These are phyloP conservation scores for Pseudochaenichthys georgianus DNA, from an alignment of 2,797 vertebrate species.

Conservation along the genomic window DNA sequence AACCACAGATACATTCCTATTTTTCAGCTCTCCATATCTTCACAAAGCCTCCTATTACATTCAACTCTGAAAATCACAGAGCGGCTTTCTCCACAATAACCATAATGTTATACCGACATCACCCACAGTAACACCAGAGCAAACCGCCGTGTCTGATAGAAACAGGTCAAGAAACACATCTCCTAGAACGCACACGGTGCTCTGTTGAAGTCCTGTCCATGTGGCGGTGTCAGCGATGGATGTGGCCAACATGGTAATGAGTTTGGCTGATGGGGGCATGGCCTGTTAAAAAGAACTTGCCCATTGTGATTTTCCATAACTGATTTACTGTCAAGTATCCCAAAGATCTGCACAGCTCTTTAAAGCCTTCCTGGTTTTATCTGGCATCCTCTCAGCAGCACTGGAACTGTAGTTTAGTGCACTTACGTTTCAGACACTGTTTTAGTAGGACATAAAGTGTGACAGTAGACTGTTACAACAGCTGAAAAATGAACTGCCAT, in stretches of 20 bases:
- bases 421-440: slow-evolving; percentile 47
- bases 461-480: background rate
- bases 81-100: slow-evolving; percentile 51
- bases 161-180: slow-evolving; percentile 20
- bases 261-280: slow-evolving; percentile 56
- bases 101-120: slow-evolving; percentile 61
- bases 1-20: slow-evolving; percentile 34
- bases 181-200: slow-evolving; percentile 1
- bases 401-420: slow-evolving; percentile 28
- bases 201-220: slow-evolving; percentile 24
- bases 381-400: slow-evolving; percentile 31
- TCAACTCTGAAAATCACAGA: slow-evolving; percentile 63
- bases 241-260: slow-evolving; percentile 60
- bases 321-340: slow-evolving; percentile 47
- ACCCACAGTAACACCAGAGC: slow-evolving; percentile 54
- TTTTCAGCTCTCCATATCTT: slow-evolving; percentile 43
- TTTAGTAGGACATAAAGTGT: slow-evolving; percentile 12
- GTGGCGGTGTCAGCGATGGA: slow-evolving; percentile 39
- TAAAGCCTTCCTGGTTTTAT: slow-evolving; percentile 46
- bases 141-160: slow-evolving; percentile 23
- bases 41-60: slow-evolving; percentile 51
- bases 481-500: background rate
- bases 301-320: slow-evolving; percentile 34
- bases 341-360: slow-evolving; percentile 44
- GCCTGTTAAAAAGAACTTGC: slow-evolving; percentile 35